Evolutionary conservation across 2,797 vertebrate species (phyloP), one percentile per base, ranked within the genome.

Genomic region (Xenops minutus): DNA sequence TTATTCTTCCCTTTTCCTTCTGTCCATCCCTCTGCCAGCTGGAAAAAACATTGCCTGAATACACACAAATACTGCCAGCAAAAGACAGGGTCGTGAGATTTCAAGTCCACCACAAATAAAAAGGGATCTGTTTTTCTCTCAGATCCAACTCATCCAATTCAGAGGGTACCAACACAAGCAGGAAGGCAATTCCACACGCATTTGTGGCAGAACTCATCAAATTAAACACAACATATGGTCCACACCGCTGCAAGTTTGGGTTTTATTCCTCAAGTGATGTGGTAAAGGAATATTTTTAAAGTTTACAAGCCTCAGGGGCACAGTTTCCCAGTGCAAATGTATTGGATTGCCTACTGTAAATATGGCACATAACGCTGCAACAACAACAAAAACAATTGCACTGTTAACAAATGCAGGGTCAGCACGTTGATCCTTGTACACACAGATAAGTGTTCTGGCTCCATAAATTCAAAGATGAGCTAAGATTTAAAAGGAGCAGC

Each of bases 391-490:
- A 79, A 64, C 73, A 46, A 18, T 71, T 17, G 51, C 34, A 84
- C 91, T 96, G 68, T 22, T 89, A 95, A 92, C 92, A 95, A 97
- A 94, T 77, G 89, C 93, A 92, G 56, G 92, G 88, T 96, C 94
- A 94, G 93, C 91, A 79, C 16, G 77, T 59, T 54, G 36, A 46
- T 67, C 58, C 85, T 88, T 13, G 85, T 26, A 85, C 72, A 78
- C 83, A 92, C 76, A 95, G 96, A 94, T 91, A 97, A 97, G 89
- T 93, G 88, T 93, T 91, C 66, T 91, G 88, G 88, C 92, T 95
- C 95, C 91, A 97, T 97, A 97, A 97, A 97, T 98, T 94, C 88
- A 93, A 93, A 96, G 97, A 98, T 98, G 97, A 98, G 97, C 97
- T 98, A 97, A 98, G 97, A 97, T 96, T 97, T 89, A 81, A 97